Percentiles rank a stretch among this genome's conserved stretches.
Conservation (phyloP, 1,140 invertebrate genomes). For the Pseudomyrmex dendroicus region DNA sequence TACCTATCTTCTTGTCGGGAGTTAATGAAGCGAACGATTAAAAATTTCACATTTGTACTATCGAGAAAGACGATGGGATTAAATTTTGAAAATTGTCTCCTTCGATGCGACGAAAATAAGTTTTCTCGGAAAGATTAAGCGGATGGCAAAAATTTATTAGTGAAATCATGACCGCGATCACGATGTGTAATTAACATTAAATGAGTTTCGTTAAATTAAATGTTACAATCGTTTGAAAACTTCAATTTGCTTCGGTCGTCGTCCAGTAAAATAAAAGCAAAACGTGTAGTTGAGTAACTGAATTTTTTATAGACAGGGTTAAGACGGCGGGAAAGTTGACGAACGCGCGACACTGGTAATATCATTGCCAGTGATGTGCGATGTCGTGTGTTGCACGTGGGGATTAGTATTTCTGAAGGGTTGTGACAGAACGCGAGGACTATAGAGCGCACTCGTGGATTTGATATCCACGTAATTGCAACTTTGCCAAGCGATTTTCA, state of each 20-base stretch:
- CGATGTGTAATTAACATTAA: conserved; percentile 4
- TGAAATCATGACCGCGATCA: background rate
- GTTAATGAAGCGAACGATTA: conserved; percentile 29
- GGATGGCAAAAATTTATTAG: background rate
- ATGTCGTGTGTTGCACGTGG: background rate
- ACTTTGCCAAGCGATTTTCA: conserved; percentile 24
- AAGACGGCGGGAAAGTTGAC: conserved; percentile 44
- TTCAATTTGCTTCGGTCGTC: conserved; percentile 17
- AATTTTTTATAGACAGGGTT: conserved; percentile 47
- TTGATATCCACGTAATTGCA: background rate
- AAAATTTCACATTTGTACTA: background rate
- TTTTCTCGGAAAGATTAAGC: background rate
- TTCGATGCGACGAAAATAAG: no score
- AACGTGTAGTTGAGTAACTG: background rate
- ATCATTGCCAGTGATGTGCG: no score
- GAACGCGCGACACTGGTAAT: conserved; percentile 2
- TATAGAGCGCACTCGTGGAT: conserved; percentile 18
- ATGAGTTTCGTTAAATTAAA: background rate
- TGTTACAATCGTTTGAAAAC: background rate
- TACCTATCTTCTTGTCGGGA: background rate
- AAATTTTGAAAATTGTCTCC: background rate
- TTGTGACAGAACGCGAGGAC: background rate
- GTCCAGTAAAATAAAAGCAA: background rate
- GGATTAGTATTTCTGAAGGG: conserved; percentile 31
- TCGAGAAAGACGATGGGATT: background rate